Percentiles rank a stretch among this genome's conserved stretches.
Conservation (phyloP, 2,113 vertebrate species). For the Microcebus ravelobensis region DNA sequence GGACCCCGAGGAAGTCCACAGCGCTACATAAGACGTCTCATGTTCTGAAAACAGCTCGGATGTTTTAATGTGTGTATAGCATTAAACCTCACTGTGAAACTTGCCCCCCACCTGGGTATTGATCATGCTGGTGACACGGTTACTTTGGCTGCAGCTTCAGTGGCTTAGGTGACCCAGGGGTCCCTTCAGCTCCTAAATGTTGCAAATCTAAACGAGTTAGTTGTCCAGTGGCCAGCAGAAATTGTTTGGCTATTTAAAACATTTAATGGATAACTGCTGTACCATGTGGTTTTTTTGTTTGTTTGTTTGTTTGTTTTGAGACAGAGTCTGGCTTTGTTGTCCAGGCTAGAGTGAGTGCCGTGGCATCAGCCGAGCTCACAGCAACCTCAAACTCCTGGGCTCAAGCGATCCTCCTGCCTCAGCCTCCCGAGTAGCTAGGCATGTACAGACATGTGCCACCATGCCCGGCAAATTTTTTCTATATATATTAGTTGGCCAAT, state of each 20-base stretch:
- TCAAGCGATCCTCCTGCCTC: too few species aligned
- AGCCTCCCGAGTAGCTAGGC: too few species aligned
- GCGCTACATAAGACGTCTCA: not conserved
- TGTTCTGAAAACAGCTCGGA: not conserved
- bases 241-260: not conserved
- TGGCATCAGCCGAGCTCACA: too few species aligned
- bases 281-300: too few species aligned
- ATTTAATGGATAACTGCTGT: not conserved
- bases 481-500: too few species aligned
- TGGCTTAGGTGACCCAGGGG: not conserved
- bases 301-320: too few species aligned
- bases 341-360: too few species aligned
- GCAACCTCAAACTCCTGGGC: too few species aligned
- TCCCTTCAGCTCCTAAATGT: not conserved
- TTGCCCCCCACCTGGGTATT: not conserved
- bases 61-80: not conserved
- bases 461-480: too few species aligned
- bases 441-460: too few species aligned
- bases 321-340: too few species aligned
- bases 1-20: not conserved
- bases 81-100: conserved; percentile 41
- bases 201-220: not conserved
- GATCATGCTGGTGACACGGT: not conserved
- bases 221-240: not conserved
- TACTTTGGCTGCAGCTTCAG: too few species aligned